A percentile compares a stretch with the other conserved stretches of the same genome.
Evolutionary conservation across 1,140 invertebrate species (phyloP).

Genomic region (Plectrocnemia conspersa): DNA sequence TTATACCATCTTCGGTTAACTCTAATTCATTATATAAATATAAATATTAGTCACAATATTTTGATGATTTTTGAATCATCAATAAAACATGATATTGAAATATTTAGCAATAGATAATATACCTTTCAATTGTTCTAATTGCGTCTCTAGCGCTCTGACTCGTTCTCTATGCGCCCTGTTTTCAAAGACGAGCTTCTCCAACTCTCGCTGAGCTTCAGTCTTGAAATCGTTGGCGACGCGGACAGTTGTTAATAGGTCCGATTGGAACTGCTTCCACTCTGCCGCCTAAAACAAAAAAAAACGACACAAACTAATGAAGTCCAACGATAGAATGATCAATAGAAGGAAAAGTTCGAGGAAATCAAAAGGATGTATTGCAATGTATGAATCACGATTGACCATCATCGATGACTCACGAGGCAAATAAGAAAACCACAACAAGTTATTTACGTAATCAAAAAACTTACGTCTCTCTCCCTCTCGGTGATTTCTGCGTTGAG

Average conservation of each 20-base stretch:
- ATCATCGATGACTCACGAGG: too few species aligned
- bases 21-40: conserved; percentile 1
- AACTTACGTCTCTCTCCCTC: conserved; percentile 44
- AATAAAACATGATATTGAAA: conserved; percentile 3
- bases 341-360: too few species aligned
- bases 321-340: too few species aligned
- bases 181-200: conserved; percentile 75
- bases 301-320: too few species aligned
- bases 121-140: conserved; percentile 76
- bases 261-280: conserved; percentile 93
- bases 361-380: too few species aligned
- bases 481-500: conserved; percentile 42
- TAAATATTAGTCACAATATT: not conserved
- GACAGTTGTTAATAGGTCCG: conserved; percentile 87
- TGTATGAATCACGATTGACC: conserved; percentile 1
- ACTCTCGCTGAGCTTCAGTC: conserved; percentile 76
- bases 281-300: conserved; percentile 52
- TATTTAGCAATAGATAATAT: conserved; percentile 11
- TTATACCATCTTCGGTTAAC: too few species aligned
- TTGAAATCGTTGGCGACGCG: conserved; percentile 93
- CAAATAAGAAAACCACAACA: not conserved
- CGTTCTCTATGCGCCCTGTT: conserved; percentile 78
- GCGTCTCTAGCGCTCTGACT: conserved; percentile 67
- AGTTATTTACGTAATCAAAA: not conserved
- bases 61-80: not conserved